Percentiles rank a stretch among this genome's conserved stretches.
These are phyloP conservation scores for Tanypteryx hageni DNA, from an alignment of 2,888 invertebrate species.

Conservation along the genomic window DNA sequence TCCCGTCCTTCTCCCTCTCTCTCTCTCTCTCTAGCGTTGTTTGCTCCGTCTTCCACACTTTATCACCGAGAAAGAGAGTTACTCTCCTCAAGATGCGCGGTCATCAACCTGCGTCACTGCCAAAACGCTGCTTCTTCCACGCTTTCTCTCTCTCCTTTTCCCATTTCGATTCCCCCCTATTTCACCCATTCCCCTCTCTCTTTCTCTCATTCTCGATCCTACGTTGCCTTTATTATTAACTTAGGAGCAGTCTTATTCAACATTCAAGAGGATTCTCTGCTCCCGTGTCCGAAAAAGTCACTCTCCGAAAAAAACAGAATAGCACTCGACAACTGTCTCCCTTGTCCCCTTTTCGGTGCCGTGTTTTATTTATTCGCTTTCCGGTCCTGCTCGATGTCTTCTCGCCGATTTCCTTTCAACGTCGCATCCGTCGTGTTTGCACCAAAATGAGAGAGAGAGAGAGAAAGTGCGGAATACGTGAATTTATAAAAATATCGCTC, in stretches of 20 bases:
- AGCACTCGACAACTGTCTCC: conserved; percentile 15
- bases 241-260: neutral
- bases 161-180: neutral
- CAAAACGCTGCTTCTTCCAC: too few species aligned
- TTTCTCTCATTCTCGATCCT: neutral
- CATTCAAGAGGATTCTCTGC: neutral
- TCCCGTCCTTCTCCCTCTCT: neutral
- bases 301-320: neutral
- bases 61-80: neutral
- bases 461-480: too few species aligned
- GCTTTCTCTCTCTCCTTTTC: too few species aligned
- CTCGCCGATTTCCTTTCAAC: neutral
- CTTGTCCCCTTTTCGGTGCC: neutral
- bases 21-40: neutral
- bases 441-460: neutral
- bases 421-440: neutral
- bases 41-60: neutral
- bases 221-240: conserved; percentile 6
- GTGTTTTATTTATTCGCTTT: neutral
- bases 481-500: too few species aligned
- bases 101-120: neutral
- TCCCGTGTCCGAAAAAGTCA: neutral
- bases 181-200: neutral
- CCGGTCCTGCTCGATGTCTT: neutral
- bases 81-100: neutral